phyloP scores from a whole-genome alignment of 2,888 invertebrate species.

The Brenthis daphne region DNA sequence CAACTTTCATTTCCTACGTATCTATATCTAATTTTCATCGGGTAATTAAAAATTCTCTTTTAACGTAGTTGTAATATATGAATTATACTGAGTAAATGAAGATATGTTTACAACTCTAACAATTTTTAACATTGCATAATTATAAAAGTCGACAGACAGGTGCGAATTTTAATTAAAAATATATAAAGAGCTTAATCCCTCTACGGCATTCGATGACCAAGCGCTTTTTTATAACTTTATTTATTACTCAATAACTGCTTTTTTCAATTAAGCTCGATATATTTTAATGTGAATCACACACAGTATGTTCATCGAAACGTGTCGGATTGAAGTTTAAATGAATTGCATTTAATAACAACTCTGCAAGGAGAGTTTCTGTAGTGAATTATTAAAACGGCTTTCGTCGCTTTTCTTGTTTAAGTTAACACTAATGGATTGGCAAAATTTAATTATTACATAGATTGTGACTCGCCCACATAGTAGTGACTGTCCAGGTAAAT shows the following conservation, averaged over 20 bases:
- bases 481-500: too few relatives aligned
- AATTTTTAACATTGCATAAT: too few relatives aligned
- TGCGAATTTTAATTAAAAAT: slow-evolving; percentile 6
- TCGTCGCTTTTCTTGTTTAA: neutral
- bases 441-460: neutral
- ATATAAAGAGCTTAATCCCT: neutral
- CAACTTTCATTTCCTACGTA: too few relatives aligned
- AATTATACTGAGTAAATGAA: too few relatives aligned
- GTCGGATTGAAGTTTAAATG: slow-evolving; percentile 28
- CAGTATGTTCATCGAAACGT: slow-evolving; percentile 24
- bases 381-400: slow-evolving; percentile 7
- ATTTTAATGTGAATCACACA: slow-evolving; percentile 18
- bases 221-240: slow-evolving; percentile 13
- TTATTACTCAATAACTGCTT: slow-evolving; percentile 16
- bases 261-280: slow-evolving; percentile 20
- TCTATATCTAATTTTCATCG: too few relatives aligned
- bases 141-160: neutral
- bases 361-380: slow-evolving; percentile 22
- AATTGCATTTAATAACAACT: slow-evolving; percentile 32
- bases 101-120: too few relatives aligned
- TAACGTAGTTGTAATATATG: too few relatives aligned
- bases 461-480: neutral
- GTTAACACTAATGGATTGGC: neutral
- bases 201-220: slow-evolving; percentile 6
- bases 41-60: too few relatives aligned